A percentile compares a stretch with the other conserved stretches of the same genome.
Evolutionary conservation across 2,888 invertebrate species (phyloP).

Genomic region (Pammene fasciana): DNA sequence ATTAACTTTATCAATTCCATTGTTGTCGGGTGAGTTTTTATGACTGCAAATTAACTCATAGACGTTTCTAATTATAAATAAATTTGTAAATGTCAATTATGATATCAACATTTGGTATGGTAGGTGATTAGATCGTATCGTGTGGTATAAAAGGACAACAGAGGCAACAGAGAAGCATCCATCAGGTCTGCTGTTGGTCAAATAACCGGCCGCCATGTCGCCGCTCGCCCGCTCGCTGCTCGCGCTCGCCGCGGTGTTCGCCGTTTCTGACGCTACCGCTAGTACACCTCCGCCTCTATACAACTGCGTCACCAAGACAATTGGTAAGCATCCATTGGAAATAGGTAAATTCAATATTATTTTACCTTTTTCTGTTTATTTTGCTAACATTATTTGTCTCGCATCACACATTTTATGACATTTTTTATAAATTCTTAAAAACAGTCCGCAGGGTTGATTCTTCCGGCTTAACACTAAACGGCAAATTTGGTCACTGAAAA

Average conservation of each 20-base stretch:
- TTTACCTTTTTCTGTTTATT: no score
- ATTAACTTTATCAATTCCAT: background rate
- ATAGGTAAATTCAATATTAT: no score
- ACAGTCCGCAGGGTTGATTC: no score
- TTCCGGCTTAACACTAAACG: no score
- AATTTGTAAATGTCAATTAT: no score
- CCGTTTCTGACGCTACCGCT: background rate
- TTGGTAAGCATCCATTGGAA: background rate
- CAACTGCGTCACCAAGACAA: background rate
- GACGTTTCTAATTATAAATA: no score
- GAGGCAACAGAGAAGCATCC: background rate
- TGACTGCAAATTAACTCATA: no score
- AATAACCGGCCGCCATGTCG: background rate
- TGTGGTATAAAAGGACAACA: background rate
- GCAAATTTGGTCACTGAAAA: no score
- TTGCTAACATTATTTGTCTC: no score
- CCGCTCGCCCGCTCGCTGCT: background rate
- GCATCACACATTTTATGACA: no score
- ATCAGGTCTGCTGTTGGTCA: background rate
- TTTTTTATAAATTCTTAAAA: no score
- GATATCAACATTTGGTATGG: background rate
- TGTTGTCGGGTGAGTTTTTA: background rate
- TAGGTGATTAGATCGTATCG: background rate
- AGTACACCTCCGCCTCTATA: background rate
- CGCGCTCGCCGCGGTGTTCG: background rate